Evolutionary conservation across 2,797 vertebrate genomes (phyloP), one percentile per base, ranked within the genome.

Genomic region (Mormyrus hasselquistii): DNA sequence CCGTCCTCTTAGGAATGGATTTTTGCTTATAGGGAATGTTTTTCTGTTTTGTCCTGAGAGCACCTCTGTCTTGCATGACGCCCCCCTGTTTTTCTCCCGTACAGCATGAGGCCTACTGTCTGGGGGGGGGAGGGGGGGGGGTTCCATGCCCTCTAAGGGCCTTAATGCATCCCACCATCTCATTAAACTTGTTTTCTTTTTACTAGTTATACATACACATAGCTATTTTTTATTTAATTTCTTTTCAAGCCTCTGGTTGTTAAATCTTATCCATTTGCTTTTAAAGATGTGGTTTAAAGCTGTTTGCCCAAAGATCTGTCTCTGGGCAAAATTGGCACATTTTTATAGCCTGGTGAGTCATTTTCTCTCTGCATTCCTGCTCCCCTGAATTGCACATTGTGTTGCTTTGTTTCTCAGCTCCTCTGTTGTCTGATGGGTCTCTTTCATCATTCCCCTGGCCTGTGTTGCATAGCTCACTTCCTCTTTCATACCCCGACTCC

Each of bases 171-270:
- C 29, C 65, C 12, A 4, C 65, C 29, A 73, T 73, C 65, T 73
- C 65, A 73, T 73, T 73, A 73, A 73, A 73, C 65, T 73, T 73
- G 65, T 73, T 73, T 73, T 38, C 29, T 73, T 73, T 38, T 73
- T 73, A 38, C 29, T 14, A 73, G 65, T 73, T 73, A 73, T 34
- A 73, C 29, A 73, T 9, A 73, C 29, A 38, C 65, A 10, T 25
- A 38, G 29, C 14, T 79, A 41, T 47, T 79, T 79, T 44, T 79
- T 3, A 44, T 79, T 79, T 19, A 47, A 47, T 47, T 79, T 79
- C 38, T 41, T 79, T 79, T 79, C 73, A 41, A 41, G 19, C 41
- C 73, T 79, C 41, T 79, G 34, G 41, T n/a, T 47, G 41, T 47
- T 79, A 79, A 41, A 16, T 47, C 16, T 47, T 44, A 41, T 14